Evolutionary conservation across 2,113 vertebrate genomes (phyloP).

Genomic region (Physeter macrocephalus): DNA sequence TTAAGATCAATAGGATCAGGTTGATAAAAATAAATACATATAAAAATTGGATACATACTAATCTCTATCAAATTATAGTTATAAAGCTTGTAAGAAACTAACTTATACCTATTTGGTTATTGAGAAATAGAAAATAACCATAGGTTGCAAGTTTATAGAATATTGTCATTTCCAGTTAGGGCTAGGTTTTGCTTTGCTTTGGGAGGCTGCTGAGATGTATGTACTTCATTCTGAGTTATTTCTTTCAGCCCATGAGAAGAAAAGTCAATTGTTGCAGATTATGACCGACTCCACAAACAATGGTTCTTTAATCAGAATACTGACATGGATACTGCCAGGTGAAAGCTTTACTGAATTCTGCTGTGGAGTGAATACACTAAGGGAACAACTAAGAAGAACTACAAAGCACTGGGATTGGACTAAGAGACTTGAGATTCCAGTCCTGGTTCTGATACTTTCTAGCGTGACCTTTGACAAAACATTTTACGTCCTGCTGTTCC

Average conservation of each 20-base stretch:
- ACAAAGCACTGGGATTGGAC: neutral
- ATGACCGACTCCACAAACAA: neutral
- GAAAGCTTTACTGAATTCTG: neutral
- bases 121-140: neutral
- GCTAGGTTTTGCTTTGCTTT: neutral
- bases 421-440: neutral
- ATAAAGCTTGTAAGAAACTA: neutral
- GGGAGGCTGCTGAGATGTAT: neutral
- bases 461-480: neutral
- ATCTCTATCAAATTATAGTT: neutral
- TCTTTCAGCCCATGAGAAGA: neutral
- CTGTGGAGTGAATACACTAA: neutral
- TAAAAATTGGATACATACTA: neutral
- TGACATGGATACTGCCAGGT: neutral
- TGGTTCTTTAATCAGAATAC: neutral
- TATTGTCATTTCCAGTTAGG: neutral
- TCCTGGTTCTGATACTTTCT: neutral
- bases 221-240: neutral
- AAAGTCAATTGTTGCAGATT: neutral
- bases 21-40: neutral
- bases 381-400: neutral
- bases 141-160: neutral
- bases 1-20: neutral
- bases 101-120: neutral
- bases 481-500: neutral